Base-by-base conservation (phyloP, 2,797 vertebrate genomes). In the Meda fulgida region DNA sequence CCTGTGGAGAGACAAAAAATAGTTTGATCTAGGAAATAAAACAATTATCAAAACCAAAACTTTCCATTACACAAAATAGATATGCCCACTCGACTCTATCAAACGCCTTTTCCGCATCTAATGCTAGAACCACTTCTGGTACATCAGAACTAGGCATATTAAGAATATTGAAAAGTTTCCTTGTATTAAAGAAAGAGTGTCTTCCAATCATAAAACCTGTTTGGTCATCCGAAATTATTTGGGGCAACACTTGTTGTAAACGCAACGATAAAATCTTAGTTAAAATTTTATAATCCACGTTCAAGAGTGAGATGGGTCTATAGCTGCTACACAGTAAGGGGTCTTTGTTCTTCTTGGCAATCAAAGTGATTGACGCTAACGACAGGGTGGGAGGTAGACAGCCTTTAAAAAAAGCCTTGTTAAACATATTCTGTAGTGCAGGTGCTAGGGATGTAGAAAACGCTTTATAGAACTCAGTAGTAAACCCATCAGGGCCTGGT, bases 101-200 rank as follows among this genome's bases (percentile, higher is more conserved):
- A 3, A 70, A 43, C 19, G 36, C 67, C 67, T 70, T 70, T 21
- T 43, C 67, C 4, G 36, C 67, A 40, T 70, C 67, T 14, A 70
- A 21, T 13, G 67, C 36, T 5, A 40, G 40, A 40, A 43, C 67
- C 67, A 70, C 67, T 10, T 70, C 67, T n/a, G 67, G 34, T 1
- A 5, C 34, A 69, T 69, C 36, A 38, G 67, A 69, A 69, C 11
- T 6, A 23, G 36, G 67, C 67, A 70, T 70, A 70, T 40, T 70
- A 5, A 70, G 67, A 14, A 40, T 70, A 70, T 70, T 40, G 36
- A 70, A 13, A 40, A 70, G 67, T 40, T 70, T n/a, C 36, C 34
- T 70, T 70, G 67, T 70, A 40, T 70, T 70, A 70, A 5, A 70
- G 67, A 70, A 70, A 14, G 21, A 70, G 23, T 70, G 67, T 70